Evolutionary conservation across 2,888 invertebrate genomes (phyloP), one percentile per base, ranked within the genome.

Genomic region (Cantharis nigra): DNA sequence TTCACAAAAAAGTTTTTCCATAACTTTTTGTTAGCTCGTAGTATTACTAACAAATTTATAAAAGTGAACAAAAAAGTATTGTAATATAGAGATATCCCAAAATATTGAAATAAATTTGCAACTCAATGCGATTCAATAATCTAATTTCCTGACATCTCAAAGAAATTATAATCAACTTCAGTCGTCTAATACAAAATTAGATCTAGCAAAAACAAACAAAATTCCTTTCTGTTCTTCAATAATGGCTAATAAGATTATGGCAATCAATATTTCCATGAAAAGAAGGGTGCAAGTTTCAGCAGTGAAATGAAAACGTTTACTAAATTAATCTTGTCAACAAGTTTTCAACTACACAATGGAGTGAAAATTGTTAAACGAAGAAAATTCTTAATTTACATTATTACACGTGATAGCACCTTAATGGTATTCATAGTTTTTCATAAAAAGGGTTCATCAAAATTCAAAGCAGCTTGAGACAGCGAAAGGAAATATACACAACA

Each of bases 381-480:
- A 49, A 49, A 49, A 49, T 49, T 49, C 49, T 23, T 23, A 74
- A 74, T 70, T 74, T 69, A 69, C 63, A 72, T 67, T 33, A 71
- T 69, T 63, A 70, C 70, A 71, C 64, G 70, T 63, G 70, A 77
- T 74, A n/a, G 62, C 49, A 69, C 16, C 69, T 67, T 78, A 78
- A 78, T 78, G 74, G 72, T 69, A 78, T 78, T 78, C 78, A 78
- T 78, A 78, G 74, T 78, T 78, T 78, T 72, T 69, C 75, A 75
- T 72, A 75, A 80, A 76, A 76, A 73, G 69, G 72, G 78, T 81
- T 80, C 77, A 81, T 82, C 80, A 82, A 79, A 81, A 82, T 82
- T 82, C 82, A 81, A 76, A 74, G 72, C 78, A 75, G 78, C 80
- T 78, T 78, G 76, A 75, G 65, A 72, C 71, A 72, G 77, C 78